A percentile compares a stretch with the other conserved stretches of the same genome.
These are phyloP conservation scores for Diadegma fenestrale DNA, from an alignment of 2,888 invertebrate species.

Conservation along the genomic window DNA sequence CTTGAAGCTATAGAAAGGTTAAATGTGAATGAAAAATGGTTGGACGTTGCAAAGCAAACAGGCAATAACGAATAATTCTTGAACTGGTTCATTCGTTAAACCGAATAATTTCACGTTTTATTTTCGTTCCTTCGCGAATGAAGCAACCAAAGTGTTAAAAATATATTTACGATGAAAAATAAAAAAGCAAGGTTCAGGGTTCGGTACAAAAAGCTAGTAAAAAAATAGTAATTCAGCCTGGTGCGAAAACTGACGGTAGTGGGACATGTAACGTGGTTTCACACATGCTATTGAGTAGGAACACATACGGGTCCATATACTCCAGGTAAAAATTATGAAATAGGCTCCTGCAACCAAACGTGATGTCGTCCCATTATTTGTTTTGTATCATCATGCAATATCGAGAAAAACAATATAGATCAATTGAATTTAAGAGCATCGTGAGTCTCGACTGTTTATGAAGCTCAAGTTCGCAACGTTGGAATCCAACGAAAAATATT, in stretches of 20 bases:
- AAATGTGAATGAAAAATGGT: conserved; percentile 28
- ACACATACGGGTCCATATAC: conserved; percentile 85
- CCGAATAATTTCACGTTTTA: conserved; percentile 24
- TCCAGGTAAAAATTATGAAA: conserved; percentile 85
- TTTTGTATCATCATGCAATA: conserved; percentile 81
- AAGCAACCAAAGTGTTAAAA: neutral
- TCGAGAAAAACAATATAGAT: conserved; percentile 68
- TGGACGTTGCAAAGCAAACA: conserved; percentile 40
- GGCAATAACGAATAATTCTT: conserved; percentile 65
- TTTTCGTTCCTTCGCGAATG: conserved; percentile 15
- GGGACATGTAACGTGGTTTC: conserved; percentile 85
- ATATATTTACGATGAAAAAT: conserved; percentile 12
- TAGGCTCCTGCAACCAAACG: conserved; percentile 85
- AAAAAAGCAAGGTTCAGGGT: conserved; percentile 56
- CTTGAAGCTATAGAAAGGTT: conserved; percentile 13
- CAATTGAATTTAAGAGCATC: conserved; percentile 57
- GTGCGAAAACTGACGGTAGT: conserved; percentile 84
- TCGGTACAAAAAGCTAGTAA: conserved; percentile 75
- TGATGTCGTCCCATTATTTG: conserved; percentile 82
- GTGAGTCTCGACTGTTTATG: conserved; percentile 46
- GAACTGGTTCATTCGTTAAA: conserved; percentile 73
- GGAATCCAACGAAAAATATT: no score
- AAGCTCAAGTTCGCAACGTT: no score
- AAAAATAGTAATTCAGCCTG: conserved; percentile 83
- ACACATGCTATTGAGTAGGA: conserved; percentile 85